These are phyloP conservation scores for Acrobeloides nanus DNA, from an alignment of 2,888 invertebrate genomes.

Conservation along the genomic window DNA sequence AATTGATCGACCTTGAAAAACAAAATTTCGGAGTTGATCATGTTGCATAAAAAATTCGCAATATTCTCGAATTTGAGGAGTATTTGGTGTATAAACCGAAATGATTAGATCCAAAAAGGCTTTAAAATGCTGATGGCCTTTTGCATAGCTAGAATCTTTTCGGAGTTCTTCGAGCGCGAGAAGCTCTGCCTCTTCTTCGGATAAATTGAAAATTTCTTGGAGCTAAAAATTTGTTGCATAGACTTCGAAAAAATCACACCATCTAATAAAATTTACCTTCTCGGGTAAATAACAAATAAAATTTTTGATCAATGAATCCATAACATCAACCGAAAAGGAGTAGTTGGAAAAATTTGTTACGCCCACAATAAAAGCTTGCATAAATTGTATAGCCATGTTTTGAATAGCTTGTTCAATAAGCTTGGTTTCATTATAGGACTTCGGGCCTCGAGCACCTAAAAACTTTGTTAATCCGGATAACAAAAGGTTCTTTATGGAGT, in stretches of 20 bases:
- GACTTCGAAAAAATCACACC: too few relatives aligned
- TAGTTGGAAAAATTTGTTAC: slow-evolving; percentile 12
- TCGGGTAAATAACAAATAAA: slow-evolving; percentile 13
- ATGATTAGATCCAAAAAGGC: slow-evolving; percentile 14
- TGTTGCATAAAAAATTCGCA: too few relatives aligned
- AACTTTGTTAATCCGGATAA: too few relatives aligned
- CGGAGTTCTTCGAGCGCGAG: not conserved
- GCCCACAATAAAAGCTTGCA: too few relatives aligned
- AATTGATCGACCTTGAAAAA: slow-evolving; percentile 7
- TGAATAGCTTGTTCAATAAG: too few relatives aligned
- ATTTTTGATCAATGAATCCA: slow-evolving; percentile 17
- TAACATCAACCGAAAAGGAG: slow-evolving; percentile 12
- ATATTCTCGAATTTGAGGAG: slow-evolving; percentile 1
- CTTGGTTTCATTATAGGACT: too few relatives aligned
- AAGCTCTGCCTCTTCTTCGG: slow-evolving; percentile 21
- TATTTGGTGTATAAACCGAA: not conserved
- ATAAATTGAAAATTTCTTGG: slow-evolving; percentile 20
- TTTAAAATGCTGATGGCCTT: slow-evolving; percentile 11
- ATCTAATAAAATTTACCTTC: too few relatives aligned
- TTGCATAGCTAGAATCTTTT: not conserved
- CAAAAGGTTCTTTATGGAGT: too few relatives aligned
- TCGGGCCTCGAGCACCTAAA: too few relatives aligned
- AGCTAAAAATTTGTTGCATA: too few relatives aligned
- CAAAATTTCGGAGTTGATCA: slow-evolving; percentile 7
- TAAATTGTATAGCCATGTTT: too few relatives aligned